These are phyloP conservation scores for Cherax destructor DNA, from an alignment of 1,140 invertebrate species.

Conservation along the genomic window DNA sequence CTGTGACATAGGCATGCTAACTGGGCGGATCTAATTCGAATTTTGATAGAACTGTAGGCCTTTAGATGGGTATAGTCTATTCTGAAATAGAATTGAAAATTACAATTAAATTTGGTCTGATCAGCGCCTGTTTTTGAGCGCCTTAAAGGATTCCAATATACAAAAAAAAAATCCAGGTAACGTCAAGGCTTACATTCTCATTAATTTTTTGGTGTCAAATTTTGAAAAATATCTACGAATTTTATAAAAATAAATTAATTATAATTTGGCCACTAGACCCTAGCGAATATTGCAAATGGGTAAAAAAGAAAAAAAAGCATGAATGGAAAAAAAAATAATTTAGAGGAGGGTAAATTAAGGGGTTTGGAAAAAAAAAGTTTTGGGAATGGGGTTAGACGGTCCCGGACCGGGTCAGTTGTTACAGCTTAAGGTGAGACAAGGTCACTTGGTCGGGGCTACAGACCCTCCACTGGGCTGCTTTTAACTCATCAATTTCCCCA, in stretches of 20 bases:
- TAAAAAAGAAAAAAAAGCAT: constrained; percentile 21
- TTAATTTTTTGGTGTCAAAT: neutral
- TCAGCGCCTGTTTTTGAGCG: constrained; percentile 29
- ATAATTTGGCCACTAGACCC: constrained; percentile 40
- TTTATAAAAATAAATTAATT: constrained; percentile 4
- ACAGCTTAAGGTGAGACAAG: constrained; percentile 23
- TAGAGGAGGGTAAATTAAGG: too few relatives aligned
- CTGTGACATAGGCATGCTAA: constrained; percentile 7
- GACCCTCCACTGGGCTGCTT: constrained; percentile 1
- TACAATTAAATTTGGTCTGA: constrained; percentile 31
- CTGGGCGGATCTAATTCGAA: constrained; percentile 36
- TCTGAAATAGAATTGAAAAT: constrained; percentile 27
- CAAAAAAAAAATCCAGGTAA: neutral
- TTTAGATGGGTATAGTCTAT: constrained; percentile 9
- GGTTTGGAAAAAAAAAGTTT: too few relatives aligned
- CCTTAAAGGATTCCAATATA: constrained; percentile 28
- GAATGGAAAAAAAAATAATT: neutral
- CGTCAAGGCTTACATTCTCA: constrained; percentile 52
- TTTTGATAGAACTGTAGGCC: constrained; percentile 46
- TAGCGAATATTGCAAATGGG: constrained; percentile 37
- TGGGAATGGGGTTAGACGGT: too few relatives aligned
- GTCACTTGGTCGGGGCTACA: constrained; percentile 56
- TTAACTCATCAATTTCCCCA: constrained; percentile 6
- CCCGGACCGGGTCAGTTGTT: neutral
- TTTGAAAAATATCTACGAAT: constrained; percentile 1